Percentiles rank a stretch among this genome's conserved stretches.
Evolutionary conservation across 2,888 invertebrate genomes (phyloP).

Genomic region (Linyphia triangularis): DNA sequence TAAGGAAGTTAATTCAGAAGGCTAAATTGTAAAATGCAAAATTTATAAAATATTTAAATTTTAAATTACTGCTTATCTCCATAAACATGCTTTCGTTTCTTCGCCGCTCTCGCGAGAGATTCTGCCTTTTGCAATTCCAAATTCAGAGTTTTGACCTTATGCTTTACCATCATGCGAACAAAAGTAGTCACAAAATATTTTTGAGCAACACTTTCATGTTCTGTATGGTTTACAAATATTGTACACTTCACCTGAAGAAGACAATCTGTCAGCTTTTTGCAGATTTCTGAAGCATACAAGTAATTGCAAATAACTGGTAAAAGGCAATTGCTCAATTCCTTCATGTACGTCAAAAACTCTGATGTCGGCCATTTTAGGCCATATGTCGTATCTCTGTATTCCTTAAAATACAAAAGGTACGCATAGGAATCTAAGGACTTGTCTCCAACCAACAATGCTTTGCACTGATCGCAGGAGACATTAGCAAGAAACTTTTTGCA

Average conservation of each 20-base stretch:
- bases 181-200: background rate
- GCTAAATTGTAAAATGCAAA: too few relatives aligned
- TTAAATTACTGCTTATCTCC: too few relatives aligned
- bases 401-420: background rate
- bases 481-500: background rate
- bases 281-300: background rate
- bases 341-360: background rate
- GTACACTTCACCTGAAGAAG: background rate
- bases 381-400: background rate
- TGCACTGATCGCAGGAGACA: background rate
- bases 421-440: background rate
- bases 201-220: background rate
- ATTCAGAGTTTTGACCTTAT: background rate
- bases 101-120: too few relatives aligned
- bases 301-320: background rate
- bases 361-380: background rate
- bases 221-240: background rate
- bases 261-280: background rate
- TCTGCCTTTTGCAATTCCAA: background rate
- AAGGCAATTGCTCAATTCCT: background rate
- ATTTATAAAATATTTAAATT: too few relatives aligned
- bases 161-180: background rate
- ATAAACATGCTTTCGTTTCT: too few relatives aligned
- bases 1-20: too few relatives aligned
- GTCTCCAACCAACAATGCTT: background rate